These are phyloP conservation scores for Strigamia crassipes DNA, from an alignment of 2,888 invertebrate genomes.

Conservation along the genomic window DNA sequence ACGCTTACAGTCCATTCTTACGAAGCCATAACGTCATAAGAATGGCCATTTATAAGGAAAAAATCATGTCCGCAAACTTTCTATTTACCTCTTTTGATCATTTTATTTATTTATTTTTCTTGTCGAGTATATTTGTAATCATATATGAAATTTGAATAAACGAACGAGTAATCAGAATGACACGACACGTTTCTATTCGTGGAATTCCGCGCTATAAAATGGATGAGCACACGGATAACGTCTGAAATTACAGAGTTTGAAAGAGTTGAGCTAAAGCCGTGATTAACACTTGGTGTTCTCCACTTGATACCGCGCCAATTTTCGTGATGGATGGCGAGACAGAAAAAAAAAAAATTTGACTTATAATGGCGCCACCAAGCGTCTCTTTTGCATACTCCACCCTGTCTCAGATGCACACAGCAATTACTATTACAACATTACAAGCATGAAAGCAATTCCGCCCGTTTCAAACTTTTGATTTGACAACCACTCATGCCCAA, in stretches of 20 bases:
- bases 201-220: background rate
- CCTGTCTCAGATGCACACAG: background rate
- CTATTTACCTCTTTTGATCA: too few species aligned
- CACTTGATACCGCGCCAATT: background rate
- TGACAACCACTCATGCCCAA: too few species aligned
- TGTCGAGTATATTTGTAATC: too few species aligned
- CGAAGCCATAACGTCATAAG: too few species aligned
- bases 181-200: background rate
- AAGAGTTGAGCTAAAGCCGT: background rate
- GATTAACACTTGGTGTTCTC: background rate
- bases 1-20: too few species aligned
- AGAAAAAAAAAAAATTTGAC: background rate
- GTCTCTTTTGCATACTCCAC: background rate
- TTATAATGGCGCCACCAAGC: background rate
- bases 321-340: background rate
- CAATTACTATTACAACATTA: background rate
- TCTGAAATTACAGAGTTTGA: background rate
- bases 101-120: too few species aligned
- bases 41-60: too few species aligned
- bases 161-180: too few species aligned
- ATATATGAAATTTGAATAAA: too few species aligned
- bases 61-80: too few species aligned
- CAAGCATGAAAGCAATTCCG: background rate
- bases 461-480: background rate
- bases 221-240: background rate